Conservation (phyloP, 2,888 invertebrate species). For the Onthophagus sagittarius region DNA sequence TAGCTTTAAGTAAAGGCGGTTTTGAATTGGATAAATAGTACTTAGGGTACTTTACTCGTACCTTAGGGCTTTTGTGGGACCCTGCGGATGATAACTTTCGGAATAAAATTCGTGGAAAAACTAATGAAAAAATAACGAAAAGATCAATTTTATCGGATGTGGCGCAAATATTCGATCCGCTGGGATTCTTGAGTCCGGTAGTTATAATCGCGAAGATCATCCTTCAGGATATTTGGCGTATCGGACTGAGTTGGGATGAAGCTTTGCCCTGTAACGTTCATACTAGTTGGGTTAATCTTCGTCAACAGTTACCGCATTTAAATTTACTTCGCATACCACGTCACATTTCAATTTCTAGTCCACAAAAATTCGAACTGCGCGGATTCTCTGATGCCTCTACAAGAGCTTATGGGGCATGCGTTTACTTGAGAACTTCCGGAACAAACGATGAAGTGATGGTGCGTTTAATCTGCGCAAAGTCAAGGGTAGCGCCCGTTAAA, state of each 20-base stretch:
- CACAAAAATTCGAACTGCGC: conserved; percentile 25
- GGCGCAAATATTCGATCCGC: too few relatives aligned
- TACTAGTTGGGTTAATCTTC: too few relatives aligned
- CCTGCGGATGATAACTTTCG: background rate
- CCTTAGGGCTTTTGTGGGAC: background rate
- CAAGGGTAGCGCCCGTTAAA: conserved; percentile 15
- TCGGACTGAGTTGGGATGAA: too few relatives aligned
- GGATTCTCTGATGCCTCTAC: conserved; percentile 31
- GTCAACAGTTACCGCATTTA: too few relatives aligned
- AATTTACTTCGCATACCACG: too few relatives aligned
- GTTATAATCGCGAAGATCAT: too few relatives aligned
- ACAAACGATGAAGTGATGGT: background rate
- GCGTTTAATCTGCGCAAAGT: conserved; percentile 7
- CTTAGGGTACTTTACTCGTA: background rate
- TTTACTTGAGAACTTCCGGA: conserved; percentile 1
- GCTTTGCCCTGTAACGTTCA: too few relatives aligned
- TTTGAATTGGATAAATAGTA: background rate
- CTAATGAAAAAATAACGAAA: background rate
- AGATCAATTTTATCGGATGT: too few relatives aligned
- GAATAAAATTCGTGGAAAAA: background rate
- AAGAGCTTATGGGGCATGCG: conserved; percentile 28
- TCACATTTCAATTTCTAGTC: too few relatives aligned
- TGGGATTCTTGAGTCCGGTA: too few relatives aligned
- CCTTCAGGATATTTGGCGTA: too few relatives aligned
- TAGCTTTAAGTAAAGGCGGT: background rate